These are phyloP conservation scores for Apamea monoglypha DNA, from an alignment of 2,888 invertebrate genomes.

Conservation along the genomic window DNA sequence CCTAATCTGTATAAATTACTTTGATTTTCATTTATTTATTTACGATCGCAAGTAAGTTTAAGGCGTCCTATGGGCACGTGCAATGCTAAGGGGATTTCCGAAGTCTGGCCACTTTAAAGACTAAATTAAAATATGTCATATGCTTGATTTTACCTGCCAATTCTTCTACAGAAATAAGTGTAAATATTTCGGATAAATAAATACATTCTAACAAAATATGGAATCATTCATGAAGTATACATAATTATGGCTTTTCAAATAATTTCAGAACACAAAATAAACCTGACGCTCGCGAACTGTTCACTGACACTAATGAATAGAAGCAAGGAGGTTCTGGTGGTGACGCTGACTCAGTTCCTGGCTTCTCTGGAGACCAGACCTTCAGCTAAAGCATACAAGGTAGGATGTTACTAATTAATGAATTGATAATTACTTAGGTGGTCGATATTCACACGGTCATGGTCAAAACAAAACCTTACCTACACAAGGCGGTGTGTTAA, in stretches of 20 bases:
- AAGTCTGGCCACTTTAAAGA: background rate
- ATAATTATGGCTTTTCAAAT: background rate
- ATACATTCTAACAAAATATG: background rate
- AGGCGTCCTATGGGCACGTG: background rate
- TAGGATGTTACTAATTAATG: conserved; percentile 57
- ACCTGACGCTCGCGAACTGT: conserved; percentile 93
- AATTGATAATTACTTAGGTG: background rate
- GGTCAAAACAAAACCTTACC: background rate
- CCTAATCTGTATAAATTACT: background rate
- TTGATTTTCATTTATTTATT: background rate
- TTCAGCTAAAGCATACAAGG: conserved; percentile 92
- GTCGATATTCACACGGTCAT: background rate
- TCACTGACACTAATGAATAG: conserved; percentile 92
- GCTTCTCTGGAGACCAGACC: conserved; percentile 93
- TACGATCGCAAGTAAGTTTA: background rate
- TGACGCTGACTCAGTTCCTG: conserved; percentile 93
- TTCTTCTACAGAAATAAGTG: background rate
- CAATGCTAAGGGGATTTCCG: background rate
- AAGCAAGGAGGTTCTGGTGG: conserved; percentile 92
- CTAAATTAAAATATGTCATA: background rate
- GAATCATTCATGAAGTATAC: background rate
- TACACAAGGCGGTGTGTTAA: no score
- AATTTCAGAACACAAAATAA: conserved; percentile 93
- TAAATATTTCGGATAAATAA: background rate
- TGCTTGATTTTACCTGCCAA: background rate